Base-by-base conservation (phyloP, 1,140 invertebrate species). In the Cephus cinctus region DNA sequence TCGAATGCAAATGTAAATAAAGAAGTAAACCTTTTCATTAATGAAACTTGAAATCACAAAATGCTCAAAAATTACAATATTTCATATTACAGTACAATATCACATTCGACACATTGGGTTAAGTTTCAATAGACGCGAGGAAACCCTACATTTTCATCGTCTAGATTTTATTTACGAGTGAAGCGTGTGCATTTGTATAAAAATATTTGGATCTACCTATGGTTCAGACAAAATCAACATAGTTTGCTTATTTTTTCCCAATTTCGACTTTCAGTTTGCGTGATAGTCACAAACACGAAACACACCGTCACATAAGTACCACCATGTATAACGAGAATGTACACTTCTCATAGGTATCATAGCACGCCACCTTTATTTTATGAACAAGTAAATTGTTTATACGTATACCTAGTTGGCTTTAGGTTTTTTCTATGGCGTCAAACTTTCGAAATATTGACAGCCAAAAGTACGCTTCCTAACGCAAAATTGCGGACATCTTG, bases 401-500 rank as follows among this genome's bases (percentile, higher is more conserved):
- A 9, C 35, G 16, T 21, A 23, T 41, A 21, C 39, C 39, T 23
- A 22, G 3, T 15, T 14, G 39, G 9, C 30, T 51, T 51, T 50
- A 39, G 30, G 34, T 16, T 14, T 27, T 31, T 22, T 34, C 9
- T 38, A 39, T 40, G 12, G 40, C 35, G 53, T 43, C 38, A 42
- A 44, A 40, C 51, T 51, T 53, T 44, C 52, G 21, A 54, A 60
- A 60, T 64, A 56, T 66, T 65, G 63, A 66, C 65, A 67, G 50
- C 15, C 56, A 48, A 59, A 52, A 57, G 61, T 65, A 67, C 61
- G 61, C 67, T 65, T 60, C 57, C 40, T 63, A 61, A 57, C 56
- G 51, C 54, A 57, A 62, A 66, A 42, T 47, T 52, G 60, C 69
- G 56, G 69, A 70, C 69, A 72, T 72, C 54, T 70, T 70, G 50